Conservation (phyloP, 2,888 invertebrate species). For the Pristionchus mayeri region DNA sequence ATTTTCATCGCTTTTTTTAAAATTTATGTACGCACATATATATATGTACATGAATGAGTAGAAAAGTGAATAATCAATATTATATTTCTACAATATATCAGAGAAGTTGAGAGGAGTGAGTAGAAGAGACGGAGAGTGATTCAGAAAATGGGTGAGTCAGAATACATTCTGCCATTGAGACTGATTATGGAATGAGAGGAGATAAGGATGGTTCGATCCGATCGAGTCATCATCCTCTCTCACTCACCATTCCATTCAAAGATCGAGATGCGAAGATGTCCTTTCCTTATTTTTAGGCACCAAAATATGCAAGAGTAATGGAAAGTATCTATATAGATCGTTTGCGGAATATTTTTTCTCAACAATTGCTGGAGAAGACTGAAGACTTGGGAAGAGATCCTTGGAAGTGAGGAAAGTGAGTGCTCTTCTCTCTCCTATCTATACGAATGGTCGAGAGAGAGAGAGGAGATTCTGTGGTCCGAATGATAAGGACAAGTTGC, state of each 20-base stretch:
- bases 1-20: no score
- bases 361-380: background rate
- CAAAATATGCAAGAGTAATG: no score
- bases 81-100: no score
- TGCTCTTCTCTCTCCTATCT: background rate
- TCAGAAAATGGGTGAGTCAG: background rate
- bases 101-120: no score
- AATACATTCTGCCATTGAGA: background rate
- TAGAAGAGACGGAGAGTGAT: background rate
- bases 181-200: slow-evolving; percentile 17
- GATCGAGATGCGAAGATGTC: no score
- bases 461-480: background rate
- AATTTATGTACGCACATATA: background rate
- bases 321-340: no score
- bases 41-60: background rate
- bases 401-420: background rate
- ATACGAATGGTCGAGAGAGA: background rate
- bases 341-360: no score
- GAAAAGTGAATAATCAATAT: no score
- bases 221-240: background rate
- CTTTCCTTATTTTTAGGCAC: no score
- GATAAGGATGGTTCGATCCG: background rate
- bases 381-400: background rate
- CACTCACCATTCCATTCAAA: no score
- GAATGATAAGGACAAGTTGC: slow-evolving; percentile 45